Percentiles rank a stretch among this genome's conserved stretches.
Conservation (phyloP, 1,140 invertebrate species). For the Pseudomyrmex pallidus region DNA sequence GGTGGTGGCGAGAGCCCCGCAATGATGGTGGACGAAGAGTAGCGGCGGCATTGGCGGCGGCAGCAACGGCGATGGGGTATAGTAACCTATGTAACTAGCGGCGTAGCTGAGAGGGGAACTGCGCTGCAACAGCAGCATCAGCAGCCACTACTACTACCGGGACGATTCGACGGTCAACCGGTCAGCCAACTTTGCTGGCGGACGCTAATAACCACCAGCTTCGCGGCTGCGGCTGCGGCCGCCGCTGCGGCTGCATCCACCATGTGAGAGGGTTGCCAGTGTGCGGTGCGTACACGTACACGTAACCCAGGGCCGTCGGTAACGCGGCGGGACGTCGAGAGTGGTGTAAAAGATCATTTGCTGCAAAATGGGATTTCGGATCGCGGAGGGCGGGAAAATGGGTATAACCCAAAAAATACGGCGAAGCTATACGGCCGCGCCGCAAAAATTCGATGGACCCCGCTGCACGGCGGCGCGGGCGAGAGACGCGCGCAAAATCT, state of each 20-base stretch:
- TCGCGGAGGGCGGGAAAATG: constrained; percentile 5
- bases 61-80: constrained; percentile 25
- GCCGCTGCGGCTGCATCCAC: constrained; percentile 36
- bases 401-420: constrained; percentile 11
- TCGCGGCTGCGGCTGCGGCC: constrained; percentile 64
- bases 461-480: not conserved
- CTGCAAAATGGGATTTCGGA: constrained; percentile 39
- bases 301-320: constrained; percentile 52
- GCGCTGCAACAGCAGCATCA: constrained; percentile 35
- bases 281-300: not conserved
- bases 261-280: constrained; percentile 34
- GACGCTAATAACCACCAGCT: constrained; percentile 79
- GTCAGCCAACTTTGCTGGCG: constrained; percentile 76
- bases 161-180: constrained; percentile 74
- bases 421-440: not conserved
- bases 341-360: constrained; percentile 52
- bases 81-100: constrained; percentile 57
- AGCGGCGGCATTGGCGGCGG: constrained; percentile 8
- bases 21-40: constrained; percentile 4
- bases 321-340: constrained; percentile 27
- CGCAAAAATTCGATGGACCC: constrained; percentile 15
- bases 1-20: constrained; percentile 29
- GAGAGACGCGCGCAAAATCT: not conserved
- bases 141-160: constrained; percentile 61
- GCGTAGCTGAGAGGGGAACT: constrained; percentile 52